Percentiles rank a stretch among this genome's conserved stretches.
Conservation (phyloP, 2,113 vertebrate species). For the Canis aureus region DNA sequence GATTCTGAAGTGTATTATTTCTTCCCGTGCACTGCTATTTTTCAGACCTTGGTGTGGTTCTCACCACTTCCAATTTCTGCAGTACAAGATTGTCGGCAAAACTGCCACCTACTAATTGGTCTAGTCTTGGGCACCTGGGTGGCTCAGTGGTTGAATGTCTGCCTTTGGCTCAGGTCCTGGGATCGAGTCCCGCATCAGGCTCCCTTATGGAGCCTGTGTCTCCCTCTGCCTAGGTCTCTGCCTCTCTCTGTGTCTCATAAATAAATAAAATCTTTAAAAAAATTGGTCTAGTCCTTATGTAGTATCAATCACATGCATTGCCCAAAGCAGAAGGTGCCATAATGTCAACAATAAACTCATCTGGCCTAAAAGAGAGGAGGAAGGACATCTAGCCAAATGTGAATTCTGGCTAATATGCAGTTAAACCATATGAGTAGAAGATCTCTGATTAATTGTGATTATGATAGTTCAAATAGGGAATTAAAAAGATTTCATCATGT, state of each 20-base stretch:
- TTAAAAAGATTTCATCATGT: not conserved
- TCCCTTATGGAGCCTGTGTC: too few species aligned
- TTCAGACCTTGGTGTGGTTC: not conserved
- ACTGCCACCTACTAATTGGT: not conserved
- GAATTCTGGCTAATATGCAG: not conserved
- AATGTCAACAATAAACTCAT: not conserved
- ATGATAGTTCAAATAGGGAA: not conserved
- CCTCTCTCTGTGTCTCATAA: too few species aligned
- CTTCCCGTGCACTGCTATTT: not conserved
- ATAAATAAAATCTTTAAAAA: too few species aligned
- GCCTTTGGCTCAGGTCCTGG: too few species aligned
- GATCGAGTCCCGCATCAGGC: too few species aligned
- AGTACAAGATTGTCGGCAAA: not conserved
- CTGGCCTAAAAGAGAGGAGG: not conserved
- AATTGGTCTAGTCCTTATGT: not conserved
- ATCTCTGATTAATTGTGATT: not conserved
- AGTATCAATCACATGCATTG: not conserved
- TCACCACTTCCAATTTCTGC: not conserved
- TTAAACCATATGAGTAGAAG: not conserved
- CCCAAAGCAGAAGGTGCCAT: not conserved
- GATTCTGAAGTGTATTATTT: not conserved
- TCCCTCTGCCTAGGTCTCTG: too few species aligned
- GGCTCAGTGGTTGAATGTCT: too few species aligned
- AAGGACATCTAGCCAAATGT: not conserved
- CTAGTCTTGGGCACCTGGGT: too few species aligned